Conservation (phyloP, 2,888 invertebrate species). For the Melinaea menophilus region DNA sequence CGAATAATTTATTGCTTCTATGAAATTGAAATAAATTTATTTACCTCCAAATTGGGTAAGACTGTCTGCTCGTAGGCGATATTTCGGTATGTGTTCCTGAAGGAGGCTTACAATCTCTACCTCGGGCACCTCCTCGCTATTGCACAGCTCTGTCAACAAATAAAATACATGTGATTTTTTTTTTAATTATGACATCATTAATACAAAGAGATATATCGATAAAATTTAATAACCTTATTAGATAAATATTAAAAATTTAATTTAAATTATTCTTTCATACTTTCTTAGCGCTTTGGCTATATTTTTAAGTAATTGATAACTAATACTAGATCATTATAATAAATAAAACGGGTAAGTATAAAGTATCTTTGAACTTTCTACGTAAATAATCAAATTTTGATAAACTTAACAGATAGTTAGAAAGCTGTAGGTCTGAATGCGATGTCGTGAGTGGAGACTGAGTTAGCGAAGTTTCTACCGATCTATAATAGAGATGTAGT, state of each 20-base stretch:
- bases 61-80: constrained; percentile 95
- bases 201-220: no score
- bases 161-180: constrained; percentile 31
- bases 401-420: constrained; percentile 46
- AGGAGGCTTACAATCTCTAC: constrained; percentile 97
- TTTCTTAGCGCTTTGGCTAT: no score
- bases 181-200: not conserved
- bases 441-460: constrained; percentile 54
- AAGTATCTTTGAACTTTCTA: constrained; percentile 35
- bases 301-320: no score
- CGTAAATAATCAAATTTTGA: constrained; percentile 38
- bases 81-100: constrained; percentile 96
- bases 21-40: constrained; percentile 26
- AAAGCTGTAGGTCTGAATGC: constrained; percentile 54
- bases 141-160: constrained; percentile 89
- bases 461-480: constrained; percentile 45
- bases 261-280: no score
- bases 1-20: not conserved
- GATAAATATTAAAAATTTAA: no score
- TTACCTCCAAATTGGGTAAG: constrained; percentile 94
- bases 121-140: constrained; percentile 94
- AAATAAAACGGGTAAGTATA: no score
- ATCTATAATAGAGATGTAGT: constrained; percentile 29
- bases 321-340: no score
- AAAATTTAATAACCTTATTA: no score